Evolutionary conservation across 2,888 invertebrate genomes (phyloP).

Genomic region (Ryuthela nishihirai): DNA sequence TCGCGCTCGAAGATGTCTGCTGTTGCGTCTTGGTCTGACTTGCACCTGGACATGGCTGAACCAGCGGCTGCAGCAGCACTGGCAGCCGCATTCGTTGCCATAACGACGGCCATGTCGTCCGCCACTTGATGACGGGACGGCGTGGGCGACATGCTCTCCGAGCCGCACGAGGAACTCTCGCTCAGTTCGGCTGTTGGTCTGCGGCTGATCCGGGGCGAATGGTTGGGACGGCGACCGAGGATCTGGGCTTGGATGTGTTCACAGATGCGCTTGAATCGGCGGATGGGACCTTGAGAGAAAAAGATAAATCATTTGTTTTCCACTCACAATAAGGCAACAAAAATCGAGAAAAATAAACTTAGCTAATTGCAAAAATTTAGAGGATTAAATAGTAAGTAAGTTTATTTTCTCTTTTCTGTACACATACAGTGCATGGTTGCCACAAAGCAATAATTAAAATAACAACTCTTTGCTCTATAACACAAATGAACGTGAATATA

Average conservation of each 20-base stretch:
- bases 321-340: no score
- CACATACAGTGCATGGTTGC: no score
- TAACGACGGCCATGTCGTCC: constrained; percentile 39
- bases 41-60: constrained; percentile 41
- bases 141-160: constrained; percentile 57
- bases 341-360: no score
- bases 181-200: constrained; percentile 63
- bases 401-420: no score
- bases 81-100: constrained; percentile 29
- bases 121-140: constrained; percentile 42
- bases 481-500: no score
- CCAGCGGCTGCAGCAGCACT: constrained; percentile 14
- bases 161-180: constrained; percentile 66
- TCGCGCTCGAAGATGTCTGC: constrained; percentile 42
- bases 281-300: constrained; percentile 73
- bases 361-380: no score
- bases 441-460: no score
- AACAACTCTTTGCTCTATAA: no score
- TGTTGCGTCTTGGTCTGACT: constrained; percentile 44
- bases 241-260: constrained; percentile 92
- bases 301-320: no score
- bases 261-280: constrained; percentile 90
- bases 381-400: no score
- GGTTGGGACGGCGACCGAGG: constrained; percentile 52
- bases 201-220: constrained; percentile 50